Evolutionary conservation across 2,888 invertebrate genomes (phyloP).

Genomic region (Scaptomyza parva): DNA sequence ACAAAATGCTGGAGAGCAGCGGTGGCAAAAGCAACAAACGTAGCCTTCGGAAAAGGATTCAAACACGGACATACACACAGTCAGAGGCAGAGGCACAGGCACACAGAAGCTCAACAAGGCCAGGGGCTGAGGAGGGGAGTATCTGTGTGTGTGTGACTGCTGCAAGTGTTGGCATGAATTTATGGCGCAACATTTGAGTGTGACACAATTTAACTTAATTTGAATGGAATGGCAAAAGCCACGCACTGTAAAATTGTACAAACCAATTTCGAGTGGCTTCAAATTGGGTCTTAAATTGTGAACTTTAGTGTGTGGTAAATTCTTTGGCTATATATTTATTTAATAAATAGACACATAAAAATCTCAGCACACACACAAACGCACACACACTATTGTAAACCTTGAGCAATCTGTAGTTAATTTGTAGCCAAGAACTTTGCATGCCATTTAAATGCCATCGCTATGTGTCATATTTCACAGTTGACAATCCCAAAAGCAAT

Average conservation of each 20-base stretch:
- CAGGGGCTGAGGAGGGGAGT: conserved; percentile 3
- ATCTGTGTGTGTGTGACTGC: conserved; percentile 27
- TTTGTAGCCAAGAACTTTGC: conserved; percentile 57
- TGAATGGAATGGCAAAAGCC: conserved; percentile 57
- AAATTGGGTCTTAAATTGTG: conserved; percentile 27
- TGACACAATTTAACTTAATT: conserved; percentile 83
- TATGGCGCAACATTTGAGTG: conserved; percentile 80
- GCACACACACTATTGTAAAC: not conserved
- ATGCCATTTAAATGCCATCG: conserved; percentile 58
- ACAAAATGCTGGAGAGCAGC: conserved; percentile 69
- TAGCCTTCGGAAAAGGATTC: conserved; percentile 48
- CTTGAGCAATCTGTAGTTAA: conserved; percentile 49
- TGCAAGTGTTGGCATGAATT: conserved; percentile 69
- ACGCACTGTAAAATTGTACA: conserved; percentile 31
- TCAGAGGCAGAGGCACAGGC: conserved; percentile 73
- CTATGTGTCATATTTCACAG: conserved; percentile 64
- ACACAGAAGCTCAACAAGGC: conserved; percentile 59
- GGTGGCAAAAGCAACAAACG: conserved; percentile 30
- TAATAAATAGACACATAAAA: not conserved
- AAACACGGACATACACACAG: conserved; percentile 55
- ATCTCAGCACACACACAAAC: not conserved
- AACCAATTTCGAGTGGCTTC: conserved; percentile 18
- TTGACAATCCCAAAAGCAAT: conserved; percentile 74
- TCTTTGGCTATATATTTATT: conserved; percentile 10
- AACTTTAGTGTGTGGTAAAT: conserved; percentile 18